Evolutionary conservation across 1,140 invertebrate species (phyloP), one percentile per base, ranked within the genome.

Genomic region (Zaprionus davidi): DNA sequence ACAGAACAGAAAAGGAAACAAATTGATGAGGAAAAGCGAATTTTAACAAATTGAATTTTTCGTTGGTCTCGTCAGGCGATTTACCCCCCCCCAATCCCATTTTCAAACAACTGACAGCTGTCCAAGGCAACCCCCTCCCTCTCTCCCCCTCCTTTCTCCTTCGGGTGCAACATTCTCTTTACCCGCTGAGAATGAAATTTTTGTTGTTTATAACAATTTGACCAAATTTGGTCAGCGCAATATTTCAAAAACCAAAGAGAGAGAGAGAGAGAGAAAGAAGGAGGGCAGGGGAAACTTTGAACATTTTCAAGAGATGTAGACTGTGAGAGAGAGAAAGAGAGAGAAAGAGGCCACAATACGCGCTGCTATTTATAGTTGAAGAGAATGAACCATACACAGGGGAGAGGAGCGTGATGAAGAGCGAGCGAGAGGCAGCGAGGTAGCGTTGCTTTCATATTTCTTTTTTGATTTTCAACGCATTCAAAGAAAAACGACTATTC

Each of bases 321-420:
- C 49, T n/a, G 38, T 31, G 24, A 55, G 49, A 55, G 28, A 36
- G 49, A 55, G 28, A 31, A 7, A 31, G 22, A 65, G 63, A 38
- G 71, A 68, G 71, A 53, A 57, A 49, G 46, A 60, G 24, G 63
- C 41, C 44, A 72, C 78, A 78, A 78, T 78, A 90, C 82, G 84
- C 90, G 75, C 68, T 75, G 73, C 90, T 91, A 91, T 91, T 91
- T 91, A 77, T 91, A 86, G 87, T 74, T 73, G 68, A 70, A 49
- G 20, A 90, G 85, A 90, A 82, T 77, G 71, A 59, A 78, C 62
- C 78, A 81, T 73, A 79, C 53, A 79, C n/a, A 79, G 15, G 2
- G 31, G 7, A 31, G 28, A 28, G 28, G 31, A 55, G 28, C 3
- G 60, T 22, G 22, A 57, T 31, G 55, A 51, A 64, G 44, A 68